Evolutionary conservation across 2,113 vertebrate genomes (phyloP).

Genomic region (Numenius arquata): DNA sequence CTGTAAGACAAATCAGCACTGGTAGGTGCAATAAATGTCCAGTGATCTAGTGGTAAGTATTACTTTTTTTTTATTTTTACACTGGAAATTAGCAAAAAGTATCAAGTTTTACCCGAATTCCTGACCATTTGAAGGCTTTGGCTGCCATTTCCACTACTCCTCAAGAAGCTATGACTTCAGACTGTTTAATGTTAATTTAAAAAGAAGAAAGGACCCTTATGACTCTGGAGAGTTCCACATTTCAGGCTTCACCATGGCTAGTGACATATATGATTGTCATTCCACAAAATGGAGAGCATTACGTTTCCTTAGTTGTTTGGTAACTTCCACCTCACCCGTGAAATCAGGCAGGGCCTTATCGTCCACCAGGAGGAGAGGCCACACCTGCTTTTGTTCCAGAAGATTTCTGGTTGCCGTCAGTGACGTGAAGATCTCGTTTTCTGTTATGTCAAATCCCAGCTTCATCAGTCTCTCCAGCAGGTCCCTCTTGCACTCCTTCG

Average conservation of each 20-base stretch:
- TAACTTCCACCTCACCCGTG: constrained; percentile 71
- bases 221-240: background rate
- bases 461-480: constrained; percentile 81
- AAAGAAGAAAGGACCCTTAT: background rate
- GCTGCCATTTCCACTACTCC: background rate
- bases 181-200: background rate
- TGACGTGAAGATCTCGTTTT: constrained; percentile 93
- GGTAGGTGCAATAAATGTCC: background rate
- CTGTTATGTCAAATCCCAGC: constrained; percentile 86
- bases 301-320: rapidly evolving
- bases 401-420: constrained; percentile 90
- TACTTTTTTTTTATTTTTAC: background rate
- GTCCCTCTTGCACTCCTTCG: constrained; percentile 90
- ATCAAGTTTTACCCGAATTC: background rate
- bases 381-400: constrained; percentile 82
- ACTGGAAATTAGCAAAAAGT: background rate
- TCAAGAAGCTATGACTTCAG: background rate
- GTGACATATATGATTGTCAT: rapidly evolving
- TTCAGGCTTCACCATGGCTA: background rate
- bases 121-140: background rate
- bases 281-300: background rate
- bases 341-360: constrained; percentile 90
- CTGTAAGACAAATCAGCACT: background rate
- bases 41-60: background rate
- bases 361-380: constrained; percentile 89